Conservation (phyloP, 2,888 invertebrate genomes). For the Phalera bucephala region DNA sequence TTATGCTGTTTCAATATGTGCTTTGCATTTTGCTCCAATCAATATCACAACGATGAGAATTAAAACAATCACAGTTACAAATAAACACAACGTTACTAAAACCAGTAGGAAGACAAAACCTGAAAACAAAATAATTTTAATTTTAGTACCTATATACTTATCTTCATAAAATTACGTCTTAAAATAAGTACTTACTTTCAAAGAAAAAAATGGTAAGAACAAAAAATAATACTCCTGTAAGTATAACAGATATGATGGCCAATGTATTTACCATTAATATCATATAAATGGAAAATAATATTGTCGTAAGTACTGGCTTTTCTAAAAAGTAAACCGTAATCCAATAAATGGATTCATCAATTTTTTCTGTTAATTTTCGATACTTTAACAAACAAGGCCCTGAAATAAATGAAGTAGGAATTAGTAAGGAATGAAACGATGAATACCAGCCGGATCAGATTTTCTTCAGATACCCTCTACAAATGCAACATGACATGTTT, state of each 20-base stretch:
- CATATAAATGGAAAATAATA: conserved; percentile 27
- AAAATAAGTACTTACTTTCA: conserved; percentile 50
- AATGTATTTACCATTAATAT: conserved; percentile 27
- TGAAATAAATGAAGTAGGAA: no score
- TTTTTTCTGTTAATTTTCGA: conserved; percentile 12
- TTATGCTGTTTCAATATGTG: not conserved
- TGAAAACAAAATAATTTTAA: conserved; percentile 20
- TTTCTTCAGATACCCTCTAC: no score
- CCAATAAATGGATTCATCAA: conserved; percentile 8
- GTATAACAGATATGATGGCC: conserved; percentile 30
- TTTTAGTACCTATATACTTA: not conserved
- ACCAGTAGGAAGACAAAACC: conserved; percentile 25
- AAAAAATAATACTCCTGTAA: conserved; percentile 35
- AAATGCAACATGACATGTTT: no score
- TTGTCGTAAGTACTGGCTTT: conserved; percentile 46
- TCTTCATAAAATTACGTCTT: not conserved
- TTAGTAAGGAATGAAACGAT: no score
- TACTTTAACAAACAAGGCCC: conserved; percentile 26
- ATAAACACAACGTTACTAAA: conserved; percentile 8
- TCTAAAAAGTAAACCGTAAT: conserved; percentile 21
- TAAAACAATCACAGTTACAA: conserved; percentile 9
- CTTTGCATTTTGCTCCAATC: conserved; percentile 11
- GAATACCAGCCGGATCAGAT: no score
- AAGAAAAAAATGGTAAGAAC: conserved; percentile 40
- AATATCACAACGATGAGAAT: conserved; percentile 6